phyloP scores from a whole-genome alignment of 2,888 invertebrate species.

The Mycalesis mineus region DNA sequence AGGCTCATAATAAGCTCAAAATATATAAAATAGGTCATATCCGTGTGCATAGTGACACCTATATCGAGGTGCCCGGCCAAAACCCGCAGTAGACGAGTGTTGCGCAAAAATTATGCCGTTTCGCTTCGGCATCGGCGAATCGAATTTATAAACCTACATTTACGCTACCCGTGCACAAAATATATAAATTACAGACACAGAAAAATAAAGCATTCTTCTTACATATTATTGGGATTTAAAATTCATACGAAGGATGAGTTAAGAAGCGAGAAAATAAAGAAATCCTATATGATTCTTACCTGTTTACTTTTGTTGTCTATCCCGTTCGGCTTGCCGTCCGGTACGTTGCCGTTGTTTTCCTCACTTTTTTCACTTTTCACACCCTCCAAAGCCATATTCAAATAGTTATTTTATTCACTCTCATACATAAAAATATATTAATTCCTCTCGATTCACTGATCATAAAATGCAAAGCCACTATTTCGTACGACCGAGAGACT shows the following conservation, averaged over 20 bases:
- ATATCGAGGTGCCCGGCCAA: slow-evolving; percentile 46
- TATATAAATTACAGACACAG: not conserved
- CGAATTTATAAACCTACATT: not conserved
- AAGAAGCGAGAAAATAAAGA: slow-evolving; percentile 41
- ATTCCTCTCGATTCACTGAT: slow-evolving; percentile 52
- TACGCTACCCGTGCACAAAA: not conserved
- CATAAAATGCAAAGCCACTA: slow-evolving; percentile 55
- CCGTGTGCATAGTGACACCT: slow-evolving; percentile 58
- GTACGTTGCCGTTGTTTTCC: slow-evolving; percentile 73
- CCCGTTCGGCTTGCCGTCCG: slow-evolving; percentile 76
- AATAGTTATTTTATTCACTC: slow-evolving; percentile 67
- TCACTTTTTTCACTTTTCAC: slow-evolving; percentile 77
- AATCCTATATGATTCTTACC: slow-evolving; percentile 54
- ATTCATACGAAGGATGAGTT: slow-evolving; percentile 4
- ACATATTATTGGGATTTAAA: not conserved
- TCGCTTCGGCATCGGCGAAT: slow-evolving; percentile 10
- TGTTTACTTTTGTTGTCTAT: slow-evolving; percentile 80
- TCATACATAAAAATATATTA: slow-evolving; percentile 61
- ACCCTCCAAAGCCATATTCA: slow-evolving; percentile 76
- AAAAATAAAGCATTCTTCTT: not conserved
- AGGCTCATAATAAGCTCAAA: slow-evolving; percentile 18
- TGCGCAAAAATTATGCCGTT: slow-evolving; percentile 59
- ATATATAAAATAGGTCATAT: slow-evolving; percentile 67
- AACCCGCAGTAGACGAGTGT: slow-evolving; percentile 39
- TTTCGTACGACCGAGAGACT: slow-evolving; percentile 63